These are phyloP conservation scores for Alcedo atthis DNA, from an alignment of 2,797 vertebrate genomes.

Conservation along the genomic window DNA sequence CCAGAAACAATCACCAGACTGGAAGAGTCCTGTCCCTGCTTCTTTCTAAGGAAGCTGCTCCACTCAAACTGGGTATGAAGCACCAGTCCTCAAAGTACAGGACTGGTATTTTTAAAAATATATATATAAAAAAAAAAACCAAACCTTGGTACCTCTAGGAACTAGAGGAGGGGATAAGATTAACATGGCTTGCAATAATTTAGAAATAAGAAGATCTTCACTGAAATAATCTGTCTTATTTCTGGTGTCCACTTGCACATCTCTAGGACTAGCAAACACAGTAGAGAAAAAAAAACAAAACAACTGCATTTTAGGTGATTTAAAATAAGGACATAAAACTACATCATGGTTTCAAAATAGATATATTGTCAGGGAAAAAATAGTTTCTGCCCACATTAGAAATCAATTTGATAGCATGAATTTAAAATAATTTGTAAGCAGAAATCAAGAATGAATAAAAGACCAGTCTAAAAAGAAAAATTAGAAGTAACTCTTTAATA, in stretches of 20 bases:
- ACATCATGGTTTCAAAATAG: not conserved
- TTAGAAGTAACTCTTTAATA: not conserved
- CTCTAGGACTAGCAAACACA: not conserved
- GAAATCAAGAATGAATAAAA: not conserved
- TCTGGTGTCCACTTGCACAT: not conserved
- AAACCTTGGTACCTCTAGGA: not conserved
- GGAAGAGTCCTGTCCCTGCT: not conserved
- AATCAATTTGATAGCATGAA: not conserved
- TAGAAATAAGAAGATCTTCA: not conserved
- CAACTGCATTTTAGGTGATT: not conserved
- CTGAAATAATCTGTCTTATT: not conserved
- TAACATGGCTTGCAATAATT: not conserved
- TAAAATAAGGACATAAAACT: not conserved
- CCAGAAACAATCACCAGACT: not conserved
- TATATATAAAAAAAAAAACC: too few species aligned
- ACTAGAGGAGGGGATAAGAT: not conserved
- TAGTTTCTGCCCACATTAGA: not conserved
- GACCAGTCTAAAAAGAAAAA: not conserved
- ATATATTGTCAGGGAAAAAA: not conserved
- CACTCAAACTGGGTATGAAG: not conserved
- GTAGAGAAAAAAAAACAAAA: not conserved
- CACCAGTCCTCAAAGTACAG: not conserved
- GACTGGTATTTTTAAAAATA: not conserved
- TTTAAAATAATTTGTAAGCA: not conserved
- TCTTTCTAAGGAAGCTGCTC: not conserved